phyloP scores from a whole-genome alignment of 2,113 vertebrate species.

The Cebus imitator region DNA sequence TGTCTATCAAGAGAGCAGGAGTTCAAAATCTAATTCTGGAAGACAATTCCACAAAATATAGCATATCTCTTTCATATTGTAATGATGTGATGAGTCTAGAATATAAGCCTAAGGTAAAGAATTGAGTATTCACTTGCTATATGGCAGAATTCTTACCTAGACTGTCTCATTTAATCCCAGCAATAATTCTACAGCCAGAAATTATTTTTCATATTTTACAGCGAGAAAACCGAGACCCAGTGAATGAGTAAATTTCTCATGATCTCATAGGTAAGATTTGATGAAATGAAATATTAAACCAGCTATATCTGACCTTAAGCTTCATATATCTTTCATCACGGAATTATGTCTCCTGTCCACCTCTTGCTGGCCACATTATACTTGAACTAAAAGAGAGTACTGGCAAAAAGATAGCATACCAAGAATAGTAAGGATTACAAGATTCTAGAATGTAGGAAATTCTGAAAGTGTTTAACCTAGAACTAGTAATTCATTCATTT shows the following conservation, averaged over 20 bases:
- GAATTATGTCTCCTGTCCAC: background rate
- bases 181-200: background rate
- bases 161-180: background rate
- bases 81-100: background rate
- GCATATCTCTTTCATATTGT: background rate
- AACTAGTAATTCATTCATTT: constrained; percentile 10
- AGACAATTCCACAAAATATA: background rate
- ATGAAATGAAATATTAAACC: background rate
- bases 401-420: background rate
- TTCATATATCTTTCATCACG: background rate
- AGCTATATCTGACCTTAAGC: background rate
- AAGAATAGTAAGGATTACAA: background rate
- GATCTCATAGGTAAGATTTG: background rate
- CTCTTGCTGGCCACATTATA: background rate
- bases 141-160: background rate
- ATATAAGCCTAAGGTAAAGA: background rate
- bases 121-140: background rate
- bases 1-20: background rate
- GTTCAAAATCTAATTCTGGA: background rate
- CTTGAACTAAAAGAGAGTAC: background rate
- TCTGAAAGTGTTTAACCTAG: background rate
- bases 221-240: background rate
- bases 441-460: background rate
- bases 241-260: background rate
- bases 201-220: constrained; percentile 35